Percentiles rank a stretch among this genome's conserved stretches.
phyloP scores from a whole-genome alignment of 2,888 invertebrate genomes.

The Pinctada fucata region DNA sequence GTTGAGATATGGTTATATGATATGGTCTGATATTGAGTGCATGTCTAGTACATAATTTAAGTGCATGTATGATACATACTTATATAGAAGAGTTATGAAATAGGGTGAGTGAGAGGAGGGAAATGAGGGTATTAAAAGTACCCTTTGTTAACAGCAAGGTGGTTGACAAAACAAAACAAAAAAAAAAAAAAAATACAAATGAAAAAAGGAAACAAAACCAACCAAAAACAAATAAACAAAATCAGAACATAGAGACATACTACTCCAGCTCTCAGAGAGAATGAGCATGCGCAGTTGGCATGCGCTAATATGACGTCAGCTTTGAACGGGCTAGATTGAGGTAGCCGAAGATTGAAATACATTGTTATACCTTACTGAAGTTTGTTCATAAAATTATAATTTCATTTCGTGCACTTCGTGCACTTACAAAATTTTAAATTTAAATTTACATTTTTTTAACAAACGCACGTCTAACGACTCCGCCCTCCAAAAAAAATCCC shows the following conservation, averaged over 20 bases:
- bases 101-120: too few relatives aligned
- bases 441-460: background rate
- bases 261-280: background rate
- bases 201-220: too few relatives aligned
- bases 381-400: background rate
- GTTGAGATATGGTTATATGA: too few relatives aligned
- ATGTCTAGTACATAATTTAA: too few relatives aligned
- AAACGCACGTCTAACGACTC: background rate
- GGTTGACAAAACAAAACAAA: background rate
- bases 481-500: too few relatives aligned
- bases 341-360: background rate
- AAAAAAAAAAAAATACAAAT: background rate
- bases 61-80: too few relatives aligned
- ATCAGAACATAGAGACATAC: too few relatives aligned
- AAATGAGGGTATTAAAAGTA: too few relatives aligned
- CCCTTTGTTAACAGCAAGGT: too few relatives aligned
- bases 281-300: conserved; percentile 7
- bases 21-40: too few relatives aligned
- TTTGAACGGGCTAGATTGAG: background rate
- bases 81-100: too few relatives aligned
- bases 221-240: too few relatives aligned
- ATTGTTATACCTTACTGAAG: background rate
- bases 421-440: background rate
- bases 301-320: background rate
- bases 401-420: background rate